phyloP scores from a whole-genome alignment of 1,140 invertebrate genomes.

The Drosophila funebris region DNA sequence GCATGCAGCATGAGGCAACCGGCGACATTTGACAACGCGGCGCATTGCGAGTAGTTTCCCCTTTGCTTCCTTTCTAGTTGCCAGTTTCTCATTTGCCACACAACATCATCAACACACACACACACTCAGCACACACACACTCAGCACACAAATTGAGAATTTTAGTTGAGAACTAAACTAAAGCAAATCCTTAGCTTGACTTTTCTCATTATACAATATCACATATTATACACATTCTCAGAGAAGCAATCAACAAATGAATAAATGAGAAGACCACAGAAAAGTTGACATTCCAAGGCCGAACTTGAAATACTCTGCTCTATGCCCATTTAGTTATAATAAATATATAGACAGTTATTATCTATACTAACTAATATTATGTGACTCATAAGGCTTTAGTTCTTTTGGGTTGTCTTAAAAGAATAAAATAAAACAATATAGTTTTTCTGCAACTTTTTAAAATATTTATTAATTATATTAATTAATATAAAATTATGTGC shows the following conservation, averaged over 20 bases:
- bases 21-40: conserved; percentile 26
- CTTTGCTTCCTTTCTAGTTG: conserved; percentile 1
- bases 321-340: no score
- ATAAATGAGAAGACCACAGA: neutral
- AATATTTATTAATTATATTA: no score
- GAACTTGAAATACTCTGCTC: neutral
- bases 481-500: no score
- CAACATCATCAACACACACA: neutral
- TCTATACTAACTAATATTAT: no score
- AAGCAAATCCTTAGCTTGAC: conserved; percentile 9
- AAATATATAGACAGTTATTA: no score
- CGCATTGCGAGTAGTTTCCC: conserved; percentile 26
- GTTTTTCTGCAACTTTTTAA: no score
- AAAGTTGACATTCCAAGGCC: neutral
- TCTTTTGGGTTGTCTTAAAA: no score
- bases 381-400: no score
- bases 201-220: conserved; percentile 11
- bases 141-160: neutral
- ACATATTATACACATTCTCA: conserved; percentile 11
- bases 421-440: no score
- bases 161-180: neutral
- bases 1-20: conserved; percentile 1
- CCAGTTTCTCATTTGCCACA: conserved; percentile 34
- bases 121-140: neutral
- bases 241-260: neutral